Conservation (phyloP, 2,888 invertebrate species). For the Callosobruchus maculatus region DNA sequence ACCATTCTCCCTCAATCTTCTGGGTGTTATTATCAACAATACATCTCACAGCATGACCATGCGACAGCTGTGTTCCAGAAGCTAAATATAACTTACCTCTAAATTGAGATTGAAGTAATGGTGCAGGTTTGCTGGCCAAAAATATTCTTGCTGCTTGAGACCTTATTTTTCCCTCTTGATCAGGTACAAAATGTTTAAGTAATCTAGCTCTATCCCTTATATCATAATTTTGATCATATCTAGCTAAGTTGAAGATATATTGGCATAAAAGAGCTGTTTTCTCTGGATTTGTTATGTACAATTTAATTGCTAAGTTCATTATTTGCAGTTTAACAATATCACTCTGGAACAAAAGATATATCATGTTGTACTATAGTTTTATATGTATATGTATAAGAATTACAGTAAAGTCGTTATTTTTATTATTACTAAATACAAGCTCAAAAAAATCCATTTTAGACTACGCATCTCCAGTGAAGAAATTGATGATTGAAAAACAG, state of each 20-base stretch:
- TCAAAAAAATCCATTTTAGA: no score
- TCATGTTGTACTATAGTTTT: no score
- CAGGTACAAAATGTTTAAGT: slow-evolving; percentile 74
- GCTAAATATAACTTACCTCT: slow-evolving; percentile 45
- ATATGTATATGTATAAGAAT: no score
- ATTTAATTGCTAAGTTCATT: slow-evolving; percentile 89
- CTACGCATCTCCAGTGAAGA: no score
- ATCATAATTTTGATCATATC: slow-evolving; percentile 97
- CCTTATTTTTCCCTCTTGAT: slow-evolving; percentile 49
- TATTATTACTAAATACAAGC: no score
- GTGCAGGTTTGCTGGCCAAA: slow-evolving; percentile 90
- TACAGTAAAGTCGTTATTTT: no score
- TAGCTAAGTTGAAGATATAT: slow-evolving; percentile 90
- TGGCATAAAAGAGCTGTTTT: slow-evolving; percentile 85
- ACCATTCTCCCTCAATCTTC: no score
- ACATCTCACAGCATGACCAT: no score
- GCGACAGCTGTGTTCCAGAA: no score
- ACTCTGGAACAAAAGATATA: slow-evolving; percentile 58
- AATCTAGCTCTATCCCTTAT: slow-evolving; percentile 93
- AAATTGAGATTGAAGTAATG: slow-evolving; percentile 80
- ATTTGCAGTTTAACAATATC: slow-evolving; percentile 95
- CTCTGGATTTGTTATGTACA: slow-evolving; percentile 82
- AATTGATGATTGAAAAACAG: no score
- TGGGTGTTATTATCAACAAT: no score
- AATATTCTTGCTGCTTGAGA: slow-evolving; percentile 80